Evolutionary conservation across 2,113 vertebrate genomes (phyloP).

Genomic region (Myanophis thanlyinensis): DNA sequence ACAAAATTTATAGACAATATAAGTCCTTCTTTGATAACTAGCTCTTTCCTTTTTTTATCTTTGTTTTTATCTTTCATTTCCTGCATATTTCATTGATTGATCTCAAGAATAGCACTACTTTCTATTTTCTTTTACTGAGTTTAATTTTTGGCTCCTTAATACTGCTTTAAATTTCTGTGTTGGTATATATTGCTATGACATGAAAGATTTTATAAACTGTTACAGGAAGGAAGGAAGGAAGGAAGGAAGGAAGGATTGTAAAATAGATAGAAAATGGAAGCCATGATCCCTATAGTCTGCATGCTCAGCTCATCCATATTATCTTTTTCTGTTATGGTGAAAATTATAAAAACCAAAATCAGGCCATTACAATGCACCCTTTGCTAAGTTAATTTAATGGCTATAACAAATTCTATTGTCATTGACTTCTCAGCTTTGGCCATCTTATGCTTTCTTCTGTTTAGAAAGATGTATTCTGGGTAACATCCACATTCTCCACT

Average conservation of each 20-base stretch:
- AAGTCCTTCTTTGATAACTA: neutral
- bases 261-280: neutral
- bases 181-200: neutral
- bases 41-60: neutral
- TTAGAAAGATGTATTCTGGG: neutral
- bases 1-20: neutral
- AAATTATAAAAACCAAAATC: neutral
- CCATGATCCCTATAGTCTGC: neutral
- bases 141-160: neutral
- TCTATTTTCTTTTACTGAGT: too few relatives aligned
- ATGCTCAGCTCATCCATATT: neutral
- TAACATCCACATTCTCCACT: neutral
- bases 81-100: neutral
- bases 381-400: neutral
- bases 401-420: neutral
- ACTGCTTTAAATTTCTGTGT: neutral
- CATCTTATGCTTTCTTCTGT: neutral
- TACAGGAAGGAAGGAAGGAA: neutral
- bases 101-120: neutral
- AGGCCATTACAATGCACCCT: neutral
- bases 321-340: neutral
- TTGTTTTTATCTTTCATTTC: neutral
- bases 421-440: neutral
- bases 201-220: neutral
- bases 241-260: neutral